Evolutionary conservation across 2,888 invertebrate genomes (phyloP).

Genomic region (Drosophila anceps): DNA sequence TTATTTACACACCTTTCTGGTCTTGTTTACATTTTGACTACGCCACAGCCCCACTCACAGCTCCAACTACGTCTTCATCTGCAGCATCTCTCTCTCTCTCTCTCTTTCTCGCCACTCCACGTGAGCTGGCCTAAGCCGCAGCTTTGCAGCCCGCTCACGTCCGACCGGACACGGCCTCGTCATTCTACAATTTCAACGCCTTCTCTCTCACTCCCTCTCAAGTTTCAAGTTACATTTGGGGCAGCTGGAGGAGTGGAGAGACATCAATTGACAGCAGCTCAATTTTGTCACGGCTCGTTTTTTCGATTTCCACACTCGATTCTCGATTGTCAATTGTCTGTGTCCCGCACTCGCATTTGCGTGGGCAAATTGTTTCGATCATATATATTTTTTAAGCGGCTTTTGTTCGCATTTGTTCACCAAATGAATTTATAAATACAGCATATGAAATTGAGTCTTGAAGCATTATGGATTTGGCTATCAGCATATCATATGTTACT

Average conservation of each 20-base stretch:
- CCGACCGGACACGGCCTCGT: slow-evolving; percentile 53
- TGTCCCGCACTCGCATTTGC: slow-evolving; percentile 61
- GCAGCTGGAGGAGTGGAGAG: neutral
- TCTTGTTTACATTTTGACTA: slow-evolving; percentile 65
- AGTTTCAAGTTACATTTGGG: slow-evolving; percentile 58
- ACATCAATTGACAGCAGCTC: slow-evolving; percentile 71
- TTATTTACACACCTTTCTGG: slow-evolving; percentile 79
- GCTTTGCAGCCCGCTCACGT: slow-evolving; percentile 69
- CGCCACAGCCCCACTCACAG: neutral
- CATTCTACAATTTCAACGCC: slow-evolving; percentile 75
- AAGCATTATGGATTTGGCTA: slow-evolving; percentile 10
- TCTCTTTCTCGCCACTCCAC: slow-evolving; percentile 19
- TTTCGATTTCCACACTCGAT: slow-evolving; percentile 62
- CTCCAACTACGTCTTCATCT: neutral
- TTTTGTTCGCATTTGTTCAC: slow-evolving; percentile 56
- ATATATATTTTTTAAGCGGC: slow-evolving; percentile 64
- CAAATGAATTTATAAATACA: slow-evolving; percentile 45
- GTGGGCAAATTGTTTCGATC: slow-evolving; percentile 73
- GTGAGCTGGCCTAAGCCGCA: slow-evolving; percentile 61
- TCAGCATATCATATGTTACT: slow-evolving; percentile 9
- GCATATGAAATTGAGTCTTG: slow-evolving; percentile 62
- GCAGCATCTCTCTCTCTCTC: neutral
- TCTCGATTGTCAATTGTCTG: slow-evolving; percentile 8
- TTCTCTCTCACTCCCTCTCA: slow-evolving; percentile 33
- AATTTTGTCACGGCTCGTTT: slow-evolving; percentile 74